A percentile compares a stretch with the other conserved stretches of the same genome.
These are phyloP conservation scores for Chascanopsetta lugubris DNA, from an alignment of 2,113 vertebrate species.

Conservation along the genomic window DNA sequence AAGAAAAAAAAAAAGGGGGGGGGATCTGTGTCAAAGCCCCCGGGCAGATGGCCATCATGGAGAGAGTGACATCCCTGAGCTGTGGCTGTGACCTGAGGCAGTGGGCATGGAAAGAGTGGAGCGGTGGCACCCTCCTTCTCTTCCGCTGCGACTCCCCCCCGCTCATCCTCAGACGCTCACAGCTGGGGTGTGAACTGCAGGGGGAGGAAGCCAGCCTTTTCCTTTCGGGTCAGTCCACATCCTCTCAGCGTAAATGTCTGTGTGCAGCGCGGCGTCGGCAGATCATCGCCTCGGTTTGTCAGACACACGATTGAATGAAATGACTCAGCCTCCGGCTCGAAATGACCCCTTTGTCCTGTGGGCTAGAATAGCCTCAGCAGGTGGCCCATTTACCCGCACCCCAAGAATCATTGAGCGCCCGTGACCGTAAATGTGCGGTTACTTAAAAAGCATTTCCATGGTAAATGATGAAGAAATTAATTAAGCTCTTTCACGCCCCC, in stretches of 20 bases:
- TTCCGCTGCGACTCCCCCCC: not conserved
- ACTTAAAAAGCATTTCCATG: not conserved
- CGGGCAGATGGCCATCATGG: not conserved
- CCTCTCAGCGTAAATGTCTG: conserved; percentile 27
- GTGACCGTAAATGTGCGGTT: not conserved
- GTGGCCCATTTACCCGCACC: not conserved
- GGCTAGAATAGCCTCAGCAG: not conserved
- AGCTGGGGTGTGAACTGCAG: conserved; percentile 65
- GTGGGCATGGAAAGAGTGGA: conserved; percentile 17
- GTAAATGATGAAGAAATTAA: not conserved
- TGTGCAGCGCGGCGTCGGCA: not conserved
- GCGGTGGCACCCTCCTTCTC: conserved; percentile 19
- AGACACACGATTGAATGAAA: not conserved
- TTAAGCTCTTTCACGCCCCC: not conserved
- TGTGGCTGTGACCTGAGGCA: conserved; percentile 17
- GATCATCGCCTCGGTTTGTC: not conserved
- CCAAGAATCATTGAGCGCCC: not conserved
- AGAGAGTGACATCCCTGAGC: conserved; percentile 39
- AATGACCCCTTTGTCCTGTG: not conserved
- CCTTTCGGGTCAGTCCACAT: conserved; percentile 63
- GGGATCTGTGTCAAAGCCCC: conserved; percentile 33
- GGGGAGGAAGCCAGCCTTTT: conserved; percentile 51
- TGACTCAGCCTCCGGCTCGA: not conserved
- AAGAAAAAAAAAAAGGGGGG: too few species aligned
- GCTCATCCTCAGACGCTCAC: conserved; percentile 49